Conservation (phyloP, 1,140 invertebrate species). For the Trachymyrmex septentrionalis region DNA sequence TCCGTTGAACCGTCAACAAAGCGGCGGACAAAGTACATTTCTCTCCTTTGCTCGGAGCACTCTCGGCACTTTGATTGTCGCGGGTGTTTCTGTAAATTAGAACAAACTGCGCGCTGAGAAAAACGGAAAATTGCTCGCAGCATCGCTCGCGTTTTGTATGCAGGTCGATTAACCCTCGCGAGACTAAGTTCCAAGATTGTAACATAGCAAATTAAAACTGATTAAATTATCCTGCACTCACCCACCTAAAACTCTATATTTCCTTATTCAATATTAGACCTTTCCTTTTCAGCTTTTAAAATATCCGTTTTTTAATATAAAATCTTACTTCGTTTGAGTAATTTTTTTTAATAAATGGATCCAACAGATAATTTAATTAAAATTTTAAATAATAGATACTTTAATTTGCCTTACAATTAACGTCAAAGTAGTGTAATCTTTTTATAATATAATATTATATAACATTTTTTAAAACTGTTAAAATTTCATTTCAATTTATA, state of each 20-base stretch:
- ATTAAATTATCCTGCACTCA: constrained; percentile 29
- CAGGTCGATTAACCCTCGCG: constrained; percentile 51
- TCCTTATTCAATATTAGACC: not conserved
- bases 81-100: constrained; percentile 58
- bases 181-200: constrained; percentile 8
- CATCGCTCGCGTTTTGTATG: constrained; percentile 56
- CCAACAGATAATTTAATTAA: not conserved
- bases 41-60: constrained; percentile 43
- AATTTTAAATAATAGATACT: constrained; percentile 4
- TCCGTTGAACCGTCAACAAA: constrained; percentile 61
- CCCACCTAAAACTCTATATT: not conserved
- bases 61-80: constrained; percentile 56
- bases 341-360: not conserved
- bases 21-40: constrained; percentile 61
- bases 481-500: not conserved
- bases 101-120: constrained; percentile 48
- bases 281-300: not conserved
- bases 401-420: not conserved
- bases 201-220: constrained; percentile 9
- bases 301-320: not conserved
- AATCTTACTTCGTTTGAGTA: not conserved
- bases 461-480: not conserved
- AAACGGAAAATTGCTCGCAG: constrained; percentile 55
- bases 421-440: not conserved
- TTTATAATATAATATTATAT: not conserved